A percentile compares a stretch with the other conserved stretches of the same genome.
Conservation (phyloP, 2,113 vertebrate genomes). For the Sula dactylatra region DNA sequence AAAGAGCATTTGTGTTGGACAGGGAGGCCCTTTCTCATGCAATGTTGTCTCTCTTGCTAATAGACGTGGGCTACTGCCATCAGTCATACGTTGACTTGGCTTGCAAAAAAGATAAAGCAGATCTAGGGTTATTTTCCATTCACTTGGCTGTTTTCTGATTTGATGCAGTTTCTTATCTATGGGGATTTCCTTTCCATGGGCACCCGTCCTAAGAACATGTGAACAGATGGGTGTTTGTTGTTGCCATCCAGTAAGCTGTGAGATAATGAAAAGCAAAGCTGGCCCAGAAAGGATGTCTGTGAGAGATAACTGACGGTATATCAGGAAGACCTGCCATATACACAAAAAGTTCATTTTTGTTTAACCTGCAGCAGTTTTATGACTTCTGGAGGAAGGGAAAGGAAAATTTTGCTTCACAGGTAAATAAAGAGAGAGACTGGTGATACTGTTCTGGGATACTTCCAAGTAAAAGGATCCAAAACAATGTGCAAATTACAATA, state of each 20-base stretch:
- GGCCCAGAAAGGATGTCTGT: background rate
- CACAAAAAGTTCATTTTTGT: background rate
- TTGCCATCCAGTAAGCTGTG: background rate
- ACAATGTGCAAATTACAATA: background rate
- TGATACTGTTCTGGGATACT: background rate
- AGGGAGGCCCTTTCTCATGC: background rate
- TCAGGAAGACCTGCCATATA: background rate
- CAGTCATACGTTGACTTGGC: background rate
- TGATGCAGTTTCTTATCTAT: background rate
- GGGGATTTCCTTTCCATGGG: background rate
- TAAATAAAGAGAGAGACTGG: background rate
- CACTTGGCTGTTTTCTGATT: background rate
- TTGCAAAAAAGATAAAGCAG: background rate
- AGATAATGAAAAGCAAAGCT: background rate
- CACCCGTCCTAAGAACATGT: background rate
- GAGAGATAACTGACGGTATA: background rate
- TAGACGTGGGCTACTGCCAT: background rate
- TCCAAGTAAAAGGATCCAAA: background rate
- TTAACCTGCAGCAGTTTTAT: background rate
- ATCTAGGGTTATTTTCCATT: background rate
- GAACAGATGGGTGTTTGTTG: background rate
- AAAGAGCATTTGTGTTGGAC: background rate
- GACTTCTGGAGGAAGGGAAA: background rate
- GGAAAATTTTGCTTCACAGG: background rate
- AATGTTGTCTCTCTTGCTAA: background rate